Base-by-base conservation (phyloP, 2,113 vertebrate genomes). In the Morone chrysops region DNA sequence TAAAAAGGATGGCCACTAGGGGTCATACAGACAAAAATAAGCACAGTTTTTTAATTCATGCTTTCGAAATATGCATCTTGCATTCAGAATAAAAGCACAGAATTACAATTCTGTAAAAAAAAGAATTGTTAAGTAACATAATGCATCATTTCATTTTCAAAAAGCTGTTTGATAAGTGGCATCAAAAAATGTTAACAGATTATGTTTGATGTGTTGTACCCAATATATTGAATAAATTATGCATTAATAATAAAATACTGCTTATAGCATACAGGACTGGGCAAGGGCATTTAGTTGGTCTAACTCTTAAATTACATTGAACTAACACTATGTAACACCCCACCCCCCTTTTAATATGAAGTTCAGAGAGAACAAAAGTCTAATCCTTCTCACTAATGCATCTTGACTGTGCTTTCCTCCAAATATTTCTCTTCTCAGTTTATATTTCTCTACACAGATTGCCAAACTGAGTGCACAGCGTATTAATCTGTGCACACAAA, bases 401-500 rank as follows among this genome's bases (percentile, higher is more conserved):
- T n/a, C 75, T 38, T 11, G 59, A 56, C 51, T 38, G 25, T 1
- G 2, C 6, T 1, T n/a, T 54, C 38, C 41, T 66, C 17, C 41
- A 59, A 48, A 70, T 18, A 47, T 17, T 50, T 31, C 31, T 31
- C 31, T 31, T 31, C 31, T 31, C 2, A 31, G 31, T 31, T 22
- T 60, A 1, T 10, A 62, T 53, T 31, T 62, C 12, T 75, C 40
- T 57, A 8, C 13, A 25, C n/a, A 48, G 5, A 70, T 36, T 53
- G 12, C n/a, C 22, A 59, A 6, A 38, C 18, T 31, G 22, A 59
- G 57, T 11, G 70, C 61, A 54, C 5, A 22, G 16, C 12, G 57
- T 70, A 41, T 38, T 41, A 47, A 54, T 75, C 20, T 50, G 25
- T 43, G 54, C 45, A 62, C 59, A 66, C 45, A 77, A 47, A 72